Evolutionary conservation across 2,888 invertebrate species (phyloP).

Genomic region (Amiota mariae): DNA sequence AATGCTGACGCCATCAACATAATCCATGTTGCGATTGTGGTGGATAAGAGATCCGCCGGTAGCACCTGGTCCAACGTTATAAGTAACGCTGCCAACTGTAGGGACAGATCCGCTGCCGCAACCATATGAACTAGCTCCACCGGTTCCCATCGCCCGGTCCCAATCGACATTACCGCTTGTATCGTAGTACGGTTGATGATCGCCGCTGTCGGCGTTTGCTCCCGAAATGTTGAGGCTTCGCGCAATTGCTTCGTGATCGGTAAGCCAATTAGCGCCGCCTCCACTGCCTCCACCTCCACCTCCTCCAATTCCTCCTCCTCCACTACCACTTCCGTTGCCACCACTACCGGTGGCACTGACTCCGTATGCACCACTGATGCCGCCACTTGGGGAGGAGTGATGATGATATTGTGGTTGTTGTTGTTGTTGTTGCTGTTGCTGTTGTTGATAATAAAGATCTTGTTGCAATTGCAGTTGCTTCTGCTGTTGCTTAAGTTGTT

Average conservation of each 20-base stretch:
- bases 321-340: constrained; percentile 38
- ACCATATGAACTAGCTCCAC: constrained; percentile 72
- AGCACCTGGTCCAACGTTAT: constrained; percentile 64
- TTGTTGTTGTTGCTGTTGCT: constrained; percentile 61
- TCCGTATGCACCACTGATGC: constrained; percentile 43
- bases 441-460: constrained; percentile 47
- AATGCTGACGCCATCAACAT: constrained; percentile 69
- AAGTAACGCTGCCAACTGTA: constrained; percentile 65
- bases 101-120: constrained; percentile 68
- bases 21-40: constrained; percentile 69
- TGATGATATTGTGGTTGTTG: constrained; percentile 51
- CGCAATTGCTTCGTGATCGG: constrained; percentile 65
- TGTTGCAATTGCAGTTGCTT: constrained; percentile 65
- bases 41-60: constrained; percentile 60
- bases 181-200: constrained; percentile 72
- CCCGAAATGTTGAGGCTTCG: constrained; percentile 59
- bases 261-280: constrained; percentile 42
- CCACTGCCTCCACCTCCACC: constrained; percentile 37
- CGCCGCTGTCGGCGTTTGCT: constrained; percentile 64
- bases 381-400: constrained; percentile 30
- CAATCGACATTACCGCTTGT: constrained; percentile 72
- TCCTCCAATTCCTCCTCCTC: constrained; percentile 34
- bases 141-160: constrained; percentile 72
- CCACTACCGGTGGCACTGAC: constrained; percentile 43
- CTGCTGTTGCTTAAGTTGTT: constrained; percentile 57